A percentile compares a stretch with the other conserved stretches of the same genome.
Conservation (phyloP, 2,113 vertebrate genomes). For the Sterrhoptilus dennistouni region DNA sequence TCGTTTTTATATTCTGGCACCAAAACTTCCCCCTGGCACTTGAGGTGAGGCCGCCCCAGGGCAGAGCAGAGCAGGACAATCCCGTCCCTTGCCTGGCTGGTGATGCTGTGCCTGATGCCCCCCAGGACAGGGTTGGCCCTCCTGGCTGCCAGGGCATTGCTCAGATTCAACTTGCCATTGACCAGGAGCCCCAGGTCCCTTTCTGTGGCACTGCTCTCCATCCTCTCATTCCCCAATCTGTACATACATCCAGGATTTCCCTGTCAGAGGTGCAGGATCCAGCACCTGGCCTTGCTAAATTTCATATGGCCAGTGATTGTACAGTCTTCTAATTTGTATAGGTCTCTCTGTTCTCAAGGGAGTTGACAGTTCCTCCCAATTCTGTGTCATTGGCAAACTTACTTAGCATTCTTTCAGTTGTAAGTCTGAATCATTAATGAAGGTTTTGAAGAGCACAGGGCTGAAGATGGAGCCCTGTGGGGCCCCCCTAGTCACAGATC, state of each 20-base stretch:
- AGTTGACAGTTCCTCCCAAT: background rate
- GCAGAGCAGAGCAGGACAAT: background rate
- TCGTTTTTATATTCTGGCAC: background rate
- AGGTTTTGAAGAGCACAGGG: background rate
- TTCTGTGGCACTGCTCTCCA: accelerated
- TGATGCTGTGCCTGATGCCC: accelerated
- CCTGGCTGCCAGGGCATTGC: background rate
- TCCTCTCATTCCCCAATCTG: background rate
- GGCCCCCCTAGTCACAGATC: background rate
- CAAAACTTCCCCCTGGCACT: background rate
- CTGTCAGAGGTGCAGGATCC: background rate
- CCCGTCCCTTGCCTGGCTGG: accelerated
- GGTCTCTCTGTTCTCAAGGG: background rate
- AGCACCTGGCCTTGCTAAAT: background rate
- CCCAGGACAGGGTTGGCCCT: accelerated
- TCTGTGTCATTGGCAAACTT: background rate
- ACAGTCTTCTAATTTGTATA: background rate
- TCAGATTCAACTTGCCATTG: accelerated
- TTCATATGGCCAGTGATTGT: background rate
- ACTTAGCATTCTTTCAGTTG: background rate
- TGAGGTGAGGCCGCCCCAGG: accelerated
- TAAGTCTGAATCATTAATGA: background rate
- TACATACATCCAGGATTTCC: background rate
- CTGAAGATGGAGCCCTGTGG: accelerated
- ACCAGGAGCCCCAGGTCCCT: accelerated